Evolutionary conservation across 2,113 vertebrate species (phyloP).

Genomic region (Connochaetes taurinus): DNA sequence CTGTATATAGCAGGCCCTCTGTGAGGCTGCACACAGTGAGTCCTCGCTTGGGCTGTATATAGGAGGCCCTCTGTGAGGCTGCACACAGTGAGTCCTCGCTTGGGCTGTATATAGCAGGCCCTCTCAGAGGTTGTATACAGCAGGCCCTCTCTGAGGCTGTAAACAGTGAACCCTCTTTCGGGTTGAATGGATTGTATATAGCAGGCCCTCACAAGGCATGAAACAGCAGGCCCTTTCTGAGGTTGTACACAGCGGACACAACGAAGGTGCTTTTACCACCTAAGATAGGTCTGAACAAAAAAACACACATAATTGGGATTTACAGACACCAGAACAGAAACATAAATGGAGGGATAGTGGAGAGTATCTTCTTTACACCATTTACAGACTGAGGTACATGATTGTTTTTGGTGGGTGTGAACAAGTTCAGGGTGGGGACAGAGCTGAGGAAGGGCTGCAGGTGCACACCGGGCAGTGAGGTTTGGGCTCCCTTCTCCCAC

Average conservation of each 20-base stretch:
- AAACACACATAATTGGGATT: not conserved
- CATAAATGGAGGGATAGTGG: not conserved
- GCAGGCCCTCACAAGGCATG: not conserved
- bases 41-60: not conserved
- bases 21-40: not conserved
- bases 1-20: not conserved
- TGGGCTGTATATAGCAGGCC: too few relatives aligned
- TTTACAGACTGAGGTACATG: rapidly evolving
- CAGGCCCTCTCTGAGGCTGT: not conserved
- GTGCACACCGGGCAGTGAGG: rapidly evolving
- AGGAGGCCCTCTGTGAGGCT: not conserved
- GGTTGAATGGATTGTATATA: not conserved
- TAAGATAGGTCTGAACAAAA: not conserved
- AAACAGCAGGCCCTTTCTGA: not conserved
- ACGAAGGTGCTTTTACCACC: not conserved
- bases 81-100: not conserved
- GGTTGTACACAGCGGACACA: not conserved
- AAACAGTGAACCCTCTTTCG: not conserved
- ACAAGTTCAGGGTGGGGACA: not conserved
- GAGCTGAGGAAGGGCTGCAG: rapidly evolving
- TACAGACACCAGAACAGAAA: not conserved
- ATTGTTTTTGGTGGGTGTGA: not conserved
- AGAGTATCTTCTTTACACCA: not conserved
- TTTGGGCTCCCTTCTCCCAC: not conserved
- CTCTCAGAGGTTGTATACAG: not conserved